Conservation (phyloP, 2,113 vertebrate genomes). For the Emydocephalus ijimae region DNA sequence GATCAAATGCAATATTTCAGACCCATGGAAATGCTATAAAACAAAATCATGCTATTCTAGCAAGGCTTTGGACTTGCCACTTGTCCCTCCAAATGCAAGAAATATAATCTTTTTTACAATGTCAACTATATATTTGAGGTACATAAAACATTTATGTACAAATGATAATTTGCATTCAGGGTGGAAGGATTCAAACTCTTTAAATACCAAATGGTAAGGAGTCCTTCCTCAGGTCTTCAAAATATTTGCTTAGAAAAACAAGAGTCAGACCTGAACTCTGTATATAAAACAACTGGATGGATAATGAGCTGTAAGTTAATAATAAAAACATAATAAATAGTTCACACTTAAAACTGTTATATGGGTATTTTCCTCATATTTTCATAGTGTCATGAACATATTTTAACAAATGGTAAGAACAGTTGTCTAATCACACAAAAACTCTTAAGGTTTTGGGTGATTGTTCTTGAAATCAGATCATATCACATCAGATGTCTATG, state of each 20-base stretch:
- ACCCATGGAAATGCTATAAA: conserved; percentile 69
- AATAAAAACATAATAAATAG: conserved; percentile 2
- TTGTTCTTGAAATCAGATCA: neutral
- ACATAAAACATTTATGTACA: neutral
- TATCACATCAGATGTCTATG: neutral
- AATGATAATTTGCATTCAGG: conserved; percentile 1
- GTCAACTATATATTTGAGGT: neutral
- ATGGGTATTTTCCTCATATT: neutral
- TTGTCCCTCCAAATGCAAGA: conserved; percentile 28
- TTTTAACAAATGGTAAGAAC: neutral
- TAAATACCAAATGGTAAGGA: neutral
- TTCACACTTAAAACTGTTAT: neutral
- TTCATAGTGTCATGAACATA: neutral
- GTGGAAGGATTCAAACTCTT: conserved; percentile 22
- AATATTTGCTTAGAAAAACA: neutral
- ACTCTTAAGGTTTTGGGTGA: neutral
- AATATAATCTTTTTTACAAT: conserved; percentile 10
- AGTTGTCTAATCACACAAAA: neutral
- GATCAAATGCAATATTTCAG: conserved; percentile 68
- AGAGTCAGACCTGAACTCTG: neutral
- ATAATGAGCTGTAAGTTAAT: conserved; percentile 19
- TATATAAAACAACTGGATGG: conserved; percentile 19
- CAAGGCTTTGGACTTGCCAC: conserved; percentile 58
- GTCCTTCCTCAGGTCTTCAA: conserved; percentile 22
- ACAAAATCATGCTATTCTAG: conserved; percentile 69